Base-by-base conservation (phyloP, 2,797 vertebrate genomes). In the Eremophila alpestris region DNA sequence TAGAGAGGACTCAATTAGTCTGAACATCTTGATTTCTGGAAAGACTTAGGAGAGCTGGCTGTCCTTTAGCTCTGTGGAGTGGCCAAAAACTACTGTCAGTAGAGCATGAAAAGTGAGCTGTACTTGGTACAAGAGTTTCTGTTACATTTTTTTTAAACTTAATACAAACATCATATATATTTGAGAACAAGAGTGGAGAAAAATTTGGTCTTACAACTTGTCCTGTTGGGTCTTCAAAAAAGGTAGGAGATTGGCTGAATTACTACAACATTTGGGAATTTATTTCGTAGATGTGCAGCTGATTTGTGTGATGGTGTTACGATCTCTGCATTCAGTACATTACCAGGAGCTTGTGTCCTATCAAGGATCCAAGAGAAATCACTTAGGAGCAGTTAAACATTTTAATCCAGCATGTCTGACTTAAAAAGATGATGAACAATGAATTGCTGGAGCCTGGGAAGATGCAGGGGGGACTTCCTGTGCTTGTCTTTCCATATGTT, bases 371-470 rank as follows among this genome's bases (percentile, higher is more conserved):
- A 30, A 55, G 40, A 63, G 8, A 59, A 95, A 52, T 58, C 27
- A 38, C 0, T 36, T 59, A 15, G 10, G 21, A 82, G 20, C 32
- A 24, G 40, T 68, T 49, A 52, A 52, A 23, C 0, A 0, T 74
- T 69, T 63, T 70, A 69, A 63, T 69, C 60, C 49, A 59, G 40
- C 3, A 1, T 10, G 8, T 68, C 51, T 89, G 38, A 27, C 16
- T 60, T 71, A 2, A 60, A 82, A 83, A 62, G 27, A 2, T 76
- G 2, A 19, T 14, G 45, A 74, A 12, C 17, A 91, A 8, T 2
- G 23, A 65, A n/a, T 52, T 69, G 23, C 60, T 80, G 83, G 46
- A 62, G 71, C 43, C 52, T 51, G 36, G 41, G 26, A 64, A 52
- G 32, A 10, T 1, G 5, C 14, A 11, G 0, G 7, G 54, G n/a